Evolutionary conservation across 1,140 invertebrate species (phyloP).

Genomic region (Eumaeus atala): DNA sequence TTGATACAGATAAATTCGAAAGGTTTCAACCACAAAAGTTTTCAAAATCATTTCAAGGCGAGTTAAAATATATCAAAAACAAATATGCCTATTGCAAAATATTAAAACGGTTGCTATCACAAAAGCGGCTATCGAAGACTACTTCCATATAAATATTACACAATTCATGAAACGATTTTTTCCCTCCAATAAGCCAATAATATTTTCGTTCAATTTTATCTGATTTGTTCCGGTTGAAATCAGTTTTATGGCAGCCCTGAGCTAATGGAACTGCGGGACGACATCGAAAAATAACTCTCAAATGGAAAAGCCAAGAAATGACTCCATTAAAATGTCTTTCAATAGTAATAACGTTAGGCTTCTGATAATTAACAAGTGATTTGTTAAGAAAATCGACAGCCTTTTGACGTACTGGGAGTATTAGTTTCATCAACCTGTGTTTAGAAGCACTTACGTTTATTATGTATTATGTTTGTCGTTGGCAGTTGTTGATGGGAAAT

Average conservation of each 20-base stretch:
- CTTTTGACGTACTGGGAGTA: background rate
- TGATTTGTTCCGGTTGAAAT: constrained; percentile 4
- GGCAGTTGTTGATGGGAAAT: too few relatives aligned
- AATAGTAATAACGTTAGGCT: constrained; percentile 4
- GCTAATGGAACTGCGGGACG: constrained; percentile 3
- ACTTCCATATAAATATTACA: constrained; percentile 7
- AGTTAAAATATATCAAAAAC: background rate
- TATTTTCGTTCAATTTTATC: constrained; percentile 8
- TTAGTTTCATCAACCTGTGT: too few relatives aligned
- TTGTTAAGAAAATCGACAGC: background rate
- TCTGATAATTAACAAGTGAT: constrained; percentile 11
- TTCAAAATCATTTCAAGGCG: too few relatives aligned
- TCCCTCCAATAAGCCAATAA: background rate
- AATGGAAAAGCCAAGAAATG: constrained; percentile 8
- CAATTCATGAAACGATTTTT: constrained; percentile 7
- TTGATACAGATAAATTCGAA: too few relatives aligned
- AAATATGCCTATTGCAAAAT: too few relatives aligned
- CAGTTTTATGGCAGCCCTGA: background rate
- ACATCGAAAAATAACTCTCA: constrained; percentile 9
- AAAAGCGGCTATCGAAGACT: too few relatives aligned
- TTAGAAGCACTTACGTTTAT: too few relatives aligned
- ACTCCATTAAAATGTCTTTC: background rate
- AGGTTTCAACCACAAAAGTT: too few relatives aligned
- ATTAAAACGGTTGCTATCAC: too few relatives aligned
- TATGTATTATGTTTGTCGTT: too few relatives aligned